Base-by-base conservation (phyloP, 1,140 invertebrate species). In the Helicoverpa zea region DNA sequence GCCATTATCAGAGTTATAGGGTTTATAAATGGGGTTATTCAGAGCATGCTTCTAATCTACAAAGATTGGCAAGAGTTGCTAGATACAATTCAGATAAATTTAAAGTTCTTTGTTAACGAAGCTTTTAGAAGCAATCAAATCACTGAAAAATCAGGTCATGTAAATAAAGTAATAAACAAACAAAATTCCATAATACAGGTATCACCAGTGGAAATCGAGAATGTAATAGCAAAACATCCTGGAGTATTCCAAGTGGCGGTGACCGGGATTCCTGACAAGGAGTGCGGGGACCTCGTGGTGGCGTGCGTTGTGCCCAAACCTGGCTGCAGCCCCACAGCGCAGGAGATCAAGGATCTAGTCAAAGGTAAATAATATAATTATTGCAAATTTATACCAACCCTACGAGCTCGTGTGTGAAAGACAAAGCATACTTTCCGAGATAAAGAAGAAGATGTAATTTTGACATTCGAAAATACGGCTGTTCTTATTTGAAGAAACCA, bases 171-270 rank as follows among this genome's bases (percentile, higher is more conserved):
- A n/a, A 56, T 47, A 16, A 43, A n/a, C 7, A 0, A 47, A 16
- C 35, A 16, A 3, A 9, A 68, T n/a, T n/a, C n/a, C 9, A 12
- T 0, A 12, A 2, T 68, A 16, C n/a, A 93, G 87, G 87, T 94
- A 23, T 89, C 92, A 9, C 95, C 95, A 52, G 86, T 88, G 9
- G 90, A 91, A 84, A 96, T 98, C 29, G 97, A 98, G 90, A 94
- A 92, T 23, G 83, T 97, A 10, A 93, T 98, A 12, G 84, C 96
- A 3, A 91, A 91, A 49, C 97, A 97, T 90, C 95, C 96, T 0
- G 95, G 90, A 2, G 95, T 98, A 3, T 88, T 91, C n/a, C 96
- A 97, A 80, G 96, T 92, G 7, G 97, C 96, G 0, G 97, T 98
- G 0, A 95, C 97, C 56, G 96, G 97, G 0, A 93, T 97, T 30